Evolutionary conservation across 2,888 invertebrate species (phyloP).

Genomic region (Deilephila porcellus): DNA sequence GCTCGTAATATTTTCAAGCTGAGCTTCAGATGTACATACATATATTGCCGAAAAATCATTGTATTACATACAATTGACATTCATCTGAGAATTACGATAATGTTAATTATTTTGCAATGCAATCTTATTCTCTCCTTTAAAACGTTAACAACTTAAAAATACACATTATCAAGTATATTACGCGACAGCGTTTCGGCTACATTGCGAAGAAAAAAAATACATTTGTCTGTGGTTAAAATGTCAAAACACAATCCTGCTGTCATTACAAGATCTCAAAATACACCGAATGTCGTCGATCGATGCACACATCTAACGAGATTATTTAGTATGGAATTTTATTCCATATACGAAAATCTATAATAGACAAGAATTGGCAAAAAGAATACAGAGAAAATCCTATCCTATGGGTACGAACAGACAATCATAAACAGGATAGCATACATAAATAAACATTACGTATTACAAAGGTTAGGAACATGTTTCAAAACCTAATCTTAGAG

Average conservation of each 20-base stretch:
- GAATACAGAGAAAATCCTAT: slow-evolving; percentile 45
- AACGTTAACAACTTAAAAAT: slow-evolving; percentile 76
- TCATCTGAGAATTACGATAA: slow-evolving; percentile 58
- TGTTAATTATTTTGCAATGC: slow-evolving; percentile 78
- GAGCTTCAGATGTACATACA: slow-evolving; percentile 37
- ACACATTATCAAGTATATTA: slow-evolving; percentile 48
- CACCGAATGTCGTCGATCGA: slow-evolving; percentile 11
- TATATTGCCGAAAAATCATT: slow-evolving; percentile 63
- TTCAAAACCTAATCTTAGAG: slow-evolving; percentile 46
- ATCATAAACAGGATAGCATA: slow-evolving; percentile 50
- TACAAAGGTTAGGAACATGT: slow-evolving; percentile 67
- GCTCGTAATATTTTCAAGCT: slow-evolving; percentile 32
- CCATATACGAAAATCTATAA: slow-evolving; percentile 51
- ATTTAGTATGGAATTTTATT: slow-evolving; percentile 66
- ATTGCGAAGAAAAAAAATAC: slow-evolving; percentile 39
- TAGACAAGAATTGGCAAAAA: slow-evolving; percentile 48
- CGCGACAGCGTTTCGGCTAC: slow-evolving; percentile 33
- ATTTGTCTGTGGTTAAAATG: slow-evolving; percentile 36
- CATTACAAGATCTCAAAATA: slow-evolving; percentile 8
- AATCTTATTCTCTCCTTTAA: slow-evolving; percentile 84
- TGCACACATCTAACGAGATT: slow-evolving; percentile 13
- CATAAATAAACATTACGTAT: slow-evolving; percentile 63
- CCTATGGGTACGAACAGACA: slow-evolving; percentile 49
- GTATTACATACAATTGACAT: slow-evolving; percentile 82
- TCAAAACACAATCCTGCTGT: slow-evolving; percentile 32